phyloP scores from a whole-genome alignment of 2,113 vertebrate species.

The Amphilophus citrinellus region DNA sequence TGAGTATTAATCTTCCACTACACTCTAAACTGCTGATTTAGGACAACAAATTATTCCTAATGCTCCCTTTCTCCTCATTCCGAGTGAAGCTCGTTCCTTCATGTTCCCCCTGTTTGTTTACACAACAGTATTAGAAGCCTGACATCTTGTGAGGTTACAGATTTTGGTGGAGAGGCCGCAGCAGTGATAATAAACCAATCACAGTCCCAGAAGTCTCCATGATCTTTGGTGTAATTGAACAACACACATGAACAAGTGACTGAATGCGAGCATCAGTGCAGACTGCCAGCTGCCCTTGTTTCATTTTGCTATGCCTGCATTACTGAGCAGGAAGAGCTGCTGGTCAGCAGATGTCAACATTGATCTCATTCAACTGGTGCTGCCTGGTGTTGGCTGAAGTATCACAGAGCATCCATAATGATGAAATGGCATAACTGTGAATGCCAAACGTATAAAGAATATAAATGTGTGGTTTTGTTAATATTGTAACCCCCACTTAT shows the following conservation, averaged over 20 bases:
- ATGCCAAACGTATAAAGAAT: neutral
- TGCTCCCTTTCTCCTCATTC: neutral
- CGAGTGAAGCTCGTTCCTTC: neutral
- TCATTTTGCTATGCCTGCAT: constrained; percentile 17
- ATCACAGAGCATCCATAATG: neutral
- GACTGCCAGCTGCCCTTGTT: constrained; percentile 10
- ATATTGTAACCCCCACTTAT: neutral
- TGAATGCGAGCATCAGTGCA: neutral
- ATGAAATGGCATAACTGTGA: rapidly evolving
- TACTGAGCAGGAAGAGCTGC: constrained; percentile 31
- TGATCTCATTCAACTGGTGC: constrained; percentile 27
- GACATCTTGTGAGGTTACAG: constrained; percentile 23
- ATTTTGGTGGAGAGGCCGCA: neutral
- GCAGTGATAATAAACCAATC: neutral
- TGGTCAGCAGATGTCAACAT: constrained; percentile 58
- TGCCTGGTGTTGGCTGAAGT: neutral
- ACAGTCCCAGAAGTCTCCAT: neutral
- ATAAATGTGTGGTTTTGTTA: rapidly evolving
- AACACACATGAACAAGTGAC: neutral
- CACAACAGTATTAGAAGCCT: neutral
- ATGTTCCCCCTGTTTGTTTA: constrained; percentile 13
- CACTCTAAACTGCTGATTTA: constrained; percentile 19
- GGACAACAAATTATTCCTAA: constrained; percentile 30
- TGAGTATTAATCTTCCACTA: constrained; percentile 21
- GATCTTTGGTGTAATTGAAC: neutral